A percentile compares a stretch with the other conserved stretches of the same genome.
Conservation (phyloP, 1,140 invertebrate genomes). For the Periplaneta americana region DNA sequence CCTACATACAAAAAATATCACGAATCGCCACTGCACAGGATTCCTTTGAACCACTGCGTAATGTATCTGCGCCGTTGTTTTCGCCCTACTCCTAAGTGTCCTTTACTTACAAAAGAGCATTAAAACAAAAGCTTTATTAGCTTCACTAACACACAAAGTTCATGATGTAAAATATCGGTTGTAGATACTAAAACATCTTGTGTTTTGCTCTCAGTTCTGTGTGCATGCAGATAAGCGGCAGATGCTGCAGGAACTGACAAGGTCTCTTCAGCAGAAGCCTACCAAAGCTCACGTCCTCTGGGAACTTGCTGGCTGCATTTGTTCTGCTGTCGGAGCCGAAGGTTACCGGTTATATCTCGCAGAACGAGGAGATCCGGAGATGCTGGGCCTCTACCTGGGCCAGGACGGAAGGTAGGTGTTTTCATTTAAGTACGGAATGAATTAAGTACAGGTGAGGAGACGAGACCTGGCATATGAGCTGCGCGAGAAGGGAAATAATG, state of each 20-base stretch:
- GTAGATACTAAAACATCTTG: background rate
- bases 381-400: conserved; percentile 33
- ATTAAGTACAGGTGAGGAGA: too few species aligned
- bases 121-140: background rate
- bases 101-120: background rate
- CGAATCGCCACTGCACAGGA: too few species aligned
- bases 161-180: background rate
- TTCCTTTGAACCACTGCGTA: too few species aligned
- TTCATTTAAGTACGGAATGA: too few species aligned
- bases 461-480: too few species aligned
- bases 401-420: conserved; percentile 23
- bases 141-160: background rate
- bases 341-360: conserved; percentile 47
- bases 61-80: too few species aligned
- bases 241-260: conserved; percentile 53
- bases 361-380: conserved; percentile 32
- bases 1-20: too few species aligned
- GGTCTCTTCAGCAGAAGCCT: conserved; percentile 43
- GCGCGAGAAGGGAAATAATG: too few species aligned
- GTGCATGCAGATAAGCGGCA: conserved; percentile 56
- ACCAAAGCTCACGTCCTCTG: conserved; percentile 50
- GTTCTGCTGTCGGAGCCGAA: conserved; percentile 51
- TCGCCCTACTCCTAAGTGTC: too few species aligned
- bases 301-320: conserved; percentile 54
- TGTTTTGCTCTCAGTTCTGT: conserved; percentile 39